phyloP scores from a whole-genome alignment of 2,888 invertebrate genomes.

The Hydroisotoma schaefferi region DNA sequence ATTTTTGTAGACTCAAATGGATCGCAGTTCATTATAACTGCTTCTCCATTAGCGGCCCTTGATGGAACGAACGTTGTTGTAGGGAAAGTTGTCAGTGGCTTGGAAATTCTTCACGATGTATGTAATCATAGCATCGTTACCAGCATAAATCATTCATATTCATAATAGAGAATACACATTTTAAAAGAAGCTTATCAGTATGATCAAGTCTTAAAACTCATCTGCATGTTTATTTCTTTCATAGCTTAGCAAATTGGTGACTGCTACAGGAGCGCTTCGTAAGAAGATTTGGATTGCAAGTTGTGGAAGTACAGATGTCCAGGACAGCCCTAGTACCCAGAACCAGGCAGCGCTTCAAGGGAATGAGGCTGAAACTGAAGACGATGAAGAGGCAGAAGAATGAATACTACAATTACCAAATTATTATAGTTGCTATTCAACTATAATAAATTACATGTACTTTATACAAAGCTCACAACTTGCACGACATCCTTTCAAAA shows the following conservation, averaged over 20 bases:
- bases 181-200: too few relatives aligned
- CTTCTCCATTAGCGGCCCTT: constrained; percentile 34
- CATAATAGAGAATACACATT: too few relatives aligned
- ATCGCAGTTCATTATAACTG: constrained; percentile 45
- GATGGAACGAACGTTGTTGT: constrained; percentile 46
- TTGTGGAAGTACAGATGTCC: constrained; percentile 37
- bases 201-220: background rate
- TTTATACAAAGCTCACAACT: too few relatives aligned
- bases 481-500: too few relatives aligned
- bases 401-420: background rate
- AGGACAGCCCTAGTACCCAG: constrained; percentile 12
- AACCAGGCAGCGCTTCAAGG: constrained; percentile 8
- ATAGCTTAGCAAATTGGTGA: constrained; percentile 24
- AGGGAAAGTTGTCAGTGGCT: constrained; percentile 41
- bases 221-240: background rate
- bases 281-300: constrained; percentile 36
- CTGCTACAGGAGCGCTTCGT: constrained; percentile 30
- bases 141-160: too few relatives aligned
- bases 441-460: too few relatives aligned
- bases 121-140: too few relatives aligned
- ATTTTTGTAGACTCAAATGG: constrained; percentile 34
- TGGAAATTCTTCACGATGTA: constrained; percentile 41
- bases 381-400: constrained; percentile 8
- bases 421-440: too few relatives aligned
- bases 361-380: constrained; percentile 3